Base-by-base conservation (phyloP, 2,888 invertebrate genomes). In the Tribolium freemani region DNA sequence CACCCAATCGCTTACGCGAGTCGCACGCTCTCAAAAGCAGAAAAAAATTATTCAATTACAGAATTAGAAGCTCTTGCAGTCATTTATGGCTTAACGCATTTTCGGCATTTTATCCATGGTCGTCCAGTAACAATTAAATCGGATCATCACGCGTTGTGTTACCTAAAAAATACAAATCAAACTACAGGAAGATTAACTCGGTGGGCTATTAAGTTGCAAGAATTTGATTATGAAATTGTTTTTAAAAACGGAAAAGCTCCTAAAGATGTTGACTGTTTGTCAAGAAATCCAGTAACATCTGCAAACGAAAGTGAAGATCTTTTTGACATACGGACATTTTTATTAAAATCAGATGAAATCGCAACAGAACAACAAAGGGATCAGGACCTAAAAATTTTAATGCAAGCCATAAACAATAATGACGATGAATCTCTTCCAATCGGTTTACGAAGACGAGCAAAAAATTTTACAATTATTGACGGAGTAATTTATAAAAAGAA, bases 1-100 rank as follows among this genome's bases (percentile, higher is more conserved):
- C 78, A 78, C 46, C 78, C 78, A 1, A 50, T 80, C 4, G 74
- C 76, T 6, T 80, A 78, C 50, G 71, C 72, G 1, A 77, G 75
- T 69, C 51, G 77, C 6, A 72, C 67, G 13, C 60, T 77, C 3
- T 58, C 75, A n/a, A 75, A 78, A 67, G 67, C 73, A 2, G 77
- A 80, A 45, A 50, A 57, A 68, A 78, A 78, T 30, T 79, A 76
- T 45, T 54, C 63, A 1, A 75, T 76, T 2, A 66, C 75, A 0
- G 57, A 78, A 58, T 30, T 77, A n/a, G 75, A 78, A 61, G 64
- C 48, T n/a, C 60, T 78, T 21, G 71, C 64, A 9, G 67, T 63
- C 5, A 71, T 76, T n/a, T 75, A 73, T 70, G 38, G 64, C 9
- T 57, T 77, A 2, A 57, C 63, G 10, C 72, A 78, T 38, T 45